Base-by-base conservation (phyloP, 2,113 vertebrate genomes). In the Heptranchias perlo region DNA sequence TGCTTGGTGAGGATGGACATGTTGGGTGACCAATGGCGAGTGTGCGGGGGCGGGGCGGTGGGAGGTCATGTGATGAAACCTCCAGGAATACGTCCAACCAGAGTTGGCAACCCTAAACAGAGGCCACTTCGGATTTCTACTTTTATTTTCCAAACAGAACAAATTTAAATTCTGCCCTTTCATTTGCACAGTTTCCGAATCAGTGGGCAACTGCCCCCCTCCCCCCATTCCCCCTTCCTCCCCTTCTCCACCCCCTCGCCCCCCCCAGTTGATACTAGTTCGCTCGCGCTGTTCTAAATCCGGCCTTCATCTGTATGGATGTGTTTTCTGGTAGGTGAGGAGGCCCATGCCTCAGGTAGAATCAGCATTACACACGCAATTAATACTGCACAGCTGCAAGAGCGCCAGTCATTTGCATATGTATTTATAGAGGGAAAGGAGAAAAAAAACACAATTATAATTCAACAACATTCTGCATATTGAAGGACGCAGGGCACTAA, bases 361-460 rank as follows among this genome's bases (percentile, higher is more conserved):
- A 64, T 47, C 97, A 97, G 97, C 97, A 97, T 96, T 97, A 97
- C 97, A 97, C 97, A 97, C 97, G 96, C 97, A 97, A 97, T 97
- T 98, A 97, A 98, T 97, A 97, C 96, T 96, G 97, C 97, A 97
- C 98, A 98, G 98, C 98, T 98, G 98, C 98, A 97, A 96, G 96
- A 97, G 97, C 96, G 96, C 52, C 28, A 96, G 96, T 97, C 95
- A 97, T 98, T 98, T 98, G 97, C 97, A 97, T 97, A 97, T 97
- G 97, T 97, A 98, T 98, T 98, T 98, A 98, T 98, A 98, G 97
- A 98, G 97, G 21, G 7, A 47, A 11, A 54, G 18, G 97, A 96
- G 97, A 97, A 97, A 97, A 97, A 97, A 97, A 97, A 98, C 98
- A 98, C 97, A 97, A 97, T 98, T 98, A 98, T 96, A 44, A 97